Evolutionary conservation across 2,797 vertebrate species (phyloP).

Genomic region (Myotis vivesi): DNA sequence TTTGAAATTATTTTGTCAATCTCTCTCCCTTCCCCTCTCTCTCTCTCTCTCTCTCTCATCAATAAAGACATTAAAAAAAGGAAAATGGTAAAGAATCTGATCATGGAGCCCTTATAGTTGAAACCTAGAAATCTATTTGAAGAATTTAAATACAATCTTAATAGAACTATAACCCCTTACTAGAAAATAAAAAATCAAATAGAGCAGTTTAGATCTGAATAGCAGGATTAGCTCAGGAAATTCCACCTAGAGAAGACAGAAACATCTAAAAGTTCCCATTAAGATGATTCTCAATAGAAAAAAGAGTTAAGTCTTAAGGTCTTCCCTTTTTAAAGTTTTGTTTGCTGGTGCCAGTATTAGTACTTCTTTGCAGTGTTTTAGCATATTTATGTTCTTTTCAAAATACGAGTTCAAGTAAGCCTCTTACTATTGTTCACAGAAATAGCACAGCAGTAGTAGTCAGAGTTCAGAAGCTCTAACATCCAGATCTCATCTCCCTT

Average conservation of each 20-base stretch:
- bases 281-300: neutral
- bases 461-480: neutral
- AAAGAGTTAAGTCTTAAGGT: neutral
- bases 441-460: neutral
- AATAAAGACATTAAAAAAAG: no score
- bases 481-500: neutral
- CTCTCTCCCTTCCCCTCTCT: neutral
- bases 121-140: neutral
- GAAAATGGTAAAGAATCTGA: neutral
- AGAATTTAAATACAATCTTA: neutral
- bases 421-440: neutral
- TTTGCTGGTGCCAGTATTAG: neutral
- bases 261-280: neutral
- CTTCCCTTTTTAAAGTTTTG: neutral
- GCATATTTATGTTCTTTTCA: neutral
- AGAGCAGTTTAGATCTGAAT: neutral
- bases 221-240: neutral
- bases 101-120: neutral
- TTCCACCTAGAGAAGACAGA: neutral
- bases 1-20: constrained; percentile 33
- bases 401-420: neutral
- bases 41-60: no score
- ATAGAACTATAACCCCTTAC: neutral
- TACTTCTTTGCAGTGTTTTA: neutral
- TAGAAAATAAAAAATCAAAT: neutral